Evolutionary conservation across 2,797 vertebrate species (phyloP).

Genomic region (Remorina albescens): DNA sequence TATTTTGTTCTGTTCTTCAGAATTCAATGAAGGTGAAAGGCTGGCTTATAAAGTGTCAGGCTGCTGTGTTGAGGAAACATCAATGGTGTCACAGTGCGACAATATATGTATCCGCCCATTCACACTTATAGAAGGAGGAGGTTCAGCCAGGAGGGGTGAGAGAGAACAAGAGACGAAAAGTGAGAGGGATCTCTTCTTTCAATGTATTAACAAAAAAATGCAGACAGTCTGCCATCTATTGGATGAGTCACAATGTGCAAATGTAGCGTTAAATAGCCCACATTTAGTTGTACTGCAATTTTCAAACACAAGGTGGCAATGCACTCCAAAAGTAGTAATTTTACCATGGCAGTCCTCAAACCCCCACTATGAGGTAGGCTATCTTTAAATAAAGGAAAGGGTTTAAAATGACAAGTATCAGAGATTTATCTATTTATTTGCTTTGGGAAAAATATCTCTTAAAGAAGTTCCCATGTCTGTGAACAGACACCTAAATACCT

Average conservation of each 20-base stretch:
- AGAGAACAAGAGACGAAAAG: background rate
- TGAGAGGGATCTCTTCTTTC: background rate
- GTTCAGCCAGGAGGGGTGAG: conserved; percentile 17
- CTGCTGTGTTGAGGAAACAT: conserved; percentile 49
- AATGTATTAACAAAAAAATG: conserved; percentile 25
- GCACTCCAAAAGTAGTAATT: conserved; percentile 29
- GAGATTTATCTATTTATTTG: no score
- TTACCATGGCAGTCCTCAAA: background rate
- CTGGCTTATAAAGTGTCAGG: conserved; percentile 50
- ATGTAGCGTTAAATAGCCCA: background rate
- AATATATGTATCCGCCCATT: conserved; percentile 51
- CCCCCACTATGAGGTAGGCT: background rate
- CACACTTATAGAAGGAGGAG: conserved; percentile 36
- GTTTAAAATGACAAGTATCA: background rate
- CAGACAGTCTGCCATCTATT: conserved; percentile 73
- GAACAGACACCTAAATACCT: background rate
- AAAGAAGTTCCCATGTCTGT: background rate
- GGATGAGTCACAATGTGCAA: conserved; percentile 40
- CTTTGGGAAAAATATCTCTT: background rate
- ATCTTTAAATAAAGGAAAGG: background rate
- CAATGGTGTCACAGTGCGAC: conserved; percentile 60
- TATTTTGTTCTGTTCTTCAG: conserved; percentile 28
- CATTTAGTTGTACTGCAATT: conserved; percentile 23
- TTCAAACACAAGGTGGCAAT: conserved; percentile 61
- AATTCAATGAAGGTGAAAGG: conserved; percentile 49